These are phyloP conservation scores for Nomia melanderi DNA, from an alignment of 1,140 invertebrate genomes.

Conservation along the genomic window DNA sequence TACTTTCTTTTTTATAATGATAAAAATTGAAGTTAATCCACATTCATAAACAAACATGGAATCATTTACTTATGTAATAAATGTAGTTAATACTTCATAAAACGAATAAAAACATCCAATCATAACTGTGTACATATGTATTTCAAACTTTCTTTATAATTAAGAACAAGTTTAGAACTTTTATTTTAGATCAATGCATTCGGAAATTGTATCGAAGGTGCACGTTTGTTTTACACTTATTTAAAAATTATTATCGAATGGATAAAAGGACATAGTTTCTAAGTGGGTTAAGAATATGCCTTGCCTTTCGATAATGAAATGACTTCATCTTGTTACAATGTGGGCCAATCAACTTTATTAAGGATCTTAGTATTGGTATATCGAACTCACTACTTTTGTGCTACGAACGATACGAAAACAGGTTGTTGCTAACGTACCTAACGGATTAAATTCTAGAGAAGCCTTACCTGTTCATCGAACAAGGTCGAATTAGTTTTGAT, in stretches of 20 bases:
- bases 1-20: slow-evolving; percentile 70
- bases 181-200: too few relatives aligned
- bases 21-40: slow-evolving; percentile 52
- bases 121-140: slow-evolving; percentile 11
- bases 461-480: not conserved
- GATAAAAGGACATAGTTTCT: not conserved
- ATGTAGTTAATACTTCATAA: slow-evolving; percentile 70
- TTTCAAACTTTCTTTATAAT: not conserved
- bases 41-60: slow-evolving; percentile 55
- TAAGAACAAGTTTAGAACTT: not conserved
- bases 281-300: not conserved
- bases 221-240: not conserved
- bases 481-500: not conserved
- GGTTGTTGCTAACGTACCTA: too few relatives aligned
- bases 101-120: slow-evolving; percentile 59
- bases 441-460: not conserved
- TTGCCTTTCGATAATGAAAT: not conserved
- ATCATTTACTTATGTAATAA: slow-evolving; percentile 73
- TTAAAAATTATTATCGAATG: not conserved
- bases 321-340: not conserved
- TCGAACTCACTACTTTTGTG: not conserved
- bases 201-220: not conserved
- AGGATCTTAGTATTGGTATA: not conserved
- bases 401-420: not conserved
- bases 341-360: not conserved